Evolutionary conservation across 2,797 vertebrate genomes (phyloP).

Genomic region (Cynodonichthys magdalenae): DNA sequence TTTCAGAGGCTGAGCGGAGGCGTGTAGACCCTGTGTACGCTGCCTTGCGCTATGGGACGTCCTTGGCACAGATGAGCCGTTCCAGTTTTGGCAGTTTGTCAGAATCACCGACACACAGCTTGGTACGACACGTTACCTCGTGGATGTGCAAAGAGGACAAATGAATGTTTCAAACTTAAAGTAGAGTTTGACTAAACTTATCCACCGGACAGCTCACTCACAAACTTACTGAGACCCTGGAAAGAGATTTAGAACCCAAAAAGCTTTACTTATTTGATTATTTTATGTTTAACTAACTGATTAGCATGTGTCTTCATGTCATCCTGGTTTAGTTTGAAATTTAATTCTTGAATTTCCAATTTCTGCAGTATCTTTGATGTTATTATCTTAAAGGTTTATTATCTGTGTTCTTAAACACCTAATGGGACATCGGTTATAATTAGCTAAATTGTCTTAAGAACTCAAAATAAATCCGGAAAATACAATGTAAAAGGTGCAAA

Average conservation of each 20-base stretch:
- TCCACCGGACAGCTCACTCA: background rate
- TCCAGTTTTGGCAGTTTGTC: slow-evolving; percentile 90
- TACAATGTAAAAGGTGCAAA: no score
- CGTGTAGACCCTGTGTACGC: slow-evolving; percentile 90
- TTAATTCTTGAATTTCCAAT: no score
- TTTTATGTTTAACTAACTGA: no score
- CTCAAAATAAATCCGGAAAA: no score
- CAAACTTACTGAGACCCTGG: background rate
- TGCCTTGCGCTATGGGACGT: slow-evolving; percentile 89
- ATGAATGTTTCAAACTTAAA: slow-evolving; percentile 1
- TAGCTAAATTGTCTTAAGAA: no score
- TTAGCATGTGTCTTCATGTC: no score
- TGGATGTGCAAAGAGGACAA: slow-evolving; percentile 19
- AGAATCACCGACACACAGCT: slow-evolving; percentile 88
- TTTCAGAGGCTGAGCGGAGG: slow-evolving; percentile 71
- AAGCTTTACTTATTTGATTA: no score
- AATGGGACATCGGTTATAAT: no score
- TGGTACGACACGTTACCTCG: slow-evolving; percentile 78
- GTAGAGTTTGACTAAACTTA: background rate
- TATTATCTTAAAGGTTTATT: no score
- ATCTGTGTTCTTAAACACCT: no score
- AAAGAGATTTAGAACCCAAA: background rate
- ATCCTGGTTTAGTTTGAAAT: no score
- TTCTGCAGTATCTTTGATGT: no score
- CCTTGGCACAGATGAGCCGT: slow-evolving; percentile 90